Percentiles rank a stretch among this genome's conserved stretches.
Evolutionary conservation across 2,888 invertebrate species (phyloP).

Genomic region (Apocheima hispidaria): DNA sequence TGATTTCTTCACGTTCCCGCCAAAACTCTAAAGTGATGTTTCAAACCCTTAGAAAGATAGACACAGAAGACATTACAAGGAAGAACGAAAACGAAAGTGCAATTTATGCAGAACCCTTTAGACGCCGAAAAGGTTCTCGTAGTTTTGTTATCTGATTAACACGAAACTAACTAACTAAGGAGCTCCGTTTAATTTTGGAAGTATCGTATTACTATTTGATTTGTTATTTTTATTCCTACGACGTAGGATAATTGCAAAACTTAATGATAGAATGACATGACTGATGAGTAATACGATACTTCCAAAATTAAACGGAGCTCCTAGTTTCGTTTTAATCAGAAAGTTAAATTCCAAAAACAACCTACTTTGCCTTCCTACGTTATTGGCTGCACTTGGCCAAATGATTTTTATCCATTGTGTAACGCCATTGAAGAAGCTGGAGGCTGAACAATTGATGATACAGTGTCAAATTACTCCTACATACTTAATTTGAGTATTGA

Average conservation of each 20-base stretch:
- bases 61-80: too few species aligned
- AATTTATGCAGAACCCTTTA: too few species aligned
- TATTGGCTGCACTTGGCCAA: slow-evolving; percentile 41
- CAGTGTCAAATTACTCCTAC: slow-evolving; percentile 35
- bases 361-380: slow-evolving; percentile 30
- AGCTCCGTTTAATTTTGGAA: neutral
- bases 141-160: neutral
- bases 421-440: slow-evolving; percentile 37
- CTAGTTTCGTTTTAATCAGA: slow-evolving; percentile 2
- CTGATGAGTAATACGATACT: neutral
- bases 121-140: too few species aligned
- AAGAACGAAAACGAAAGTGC: too few species aligned
- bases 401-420: slow-evolving; percentile 42
- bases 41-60: too few species aligned
- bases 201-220: neutral
- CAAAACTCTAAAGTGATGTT: too few species aligned
- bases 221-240: too few species aligned
- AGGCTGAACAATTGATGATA: slow-evolving; percentile 45
- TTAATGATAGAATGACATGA: neutral
- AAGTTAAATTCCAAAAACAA: neutral
- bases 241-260: too few species aligned
- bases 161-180: too few species aligned
- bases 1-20: too few species aligned
- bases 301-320: neutral
- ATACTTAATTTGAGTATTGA: slow-evolving; percentile 28